A percentile compares a stretch with the other conserved stretches of the same genome.
phyloP scores from a whole-genome alignment of 2,113 vertebrate species.

The Ochotona princeps region DNA sequence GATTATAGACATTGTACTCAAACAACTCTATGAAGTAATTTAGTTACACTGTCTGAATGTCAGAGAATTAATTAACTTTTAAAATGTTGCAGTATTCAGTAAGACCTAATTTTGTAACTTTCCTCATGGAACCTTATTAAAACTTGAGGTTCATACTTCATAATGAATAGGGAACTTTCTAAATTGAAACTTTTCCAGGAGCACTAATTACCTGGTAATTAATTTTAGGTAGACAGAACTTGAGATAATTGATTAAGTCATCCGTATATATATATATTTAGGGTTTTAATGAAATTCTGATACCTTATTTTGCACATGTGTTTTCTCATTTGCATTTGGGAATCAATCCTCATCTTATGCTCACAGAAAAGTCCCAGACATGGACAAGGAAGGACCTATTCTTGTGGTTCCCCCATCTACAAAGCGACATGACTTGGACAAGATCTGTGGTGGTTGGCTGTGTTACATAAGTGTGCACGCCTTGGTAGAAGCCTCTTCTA shows the following conservation, averaged over 20 bases:
- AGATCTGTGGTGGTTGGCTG: neutral
- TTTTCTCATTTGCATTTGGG: conserved; percentile 5
- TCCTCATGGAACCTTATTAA: conserved; percentile 57
- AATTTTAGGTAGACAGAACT: conserved; percentile 27
- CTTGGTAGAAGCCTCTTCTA: neutral
- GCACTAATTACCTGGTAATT: conserved; percentile 40
- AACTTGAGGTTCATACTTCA: conserved; percentile 45
- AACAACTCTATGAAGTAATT: conserved; percentile 68
- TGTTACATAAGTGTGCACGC: neutral
- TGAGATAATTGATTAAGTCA: conserved; percentile 14
- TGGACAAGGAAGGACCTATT: neutral
- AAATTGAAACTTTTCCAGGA: conserved; percentile 42
- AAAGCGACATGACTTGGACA: neutral
- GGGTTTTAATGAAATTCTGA: conserved; percentile 37
- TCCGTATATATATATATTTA: conserved; percentile 7
- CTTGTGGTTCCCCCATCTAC: neutral
- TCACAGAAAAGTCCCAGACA: neutral
- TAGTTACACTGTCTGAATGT: conserved; percentile 60
- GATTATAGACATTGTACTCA: conserved; percentile 62
- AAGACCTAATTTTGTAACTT: conserved; percentile 58
- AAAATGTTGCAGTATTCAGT: neutral
- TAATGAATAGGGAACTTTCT: conserved; percentile 23
- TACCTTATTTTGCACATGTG: neutral
- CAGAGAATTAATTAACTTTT: conserved; percentile 78
- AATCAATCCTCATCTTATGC: neutral